These are phyloP conservation scores for Antigone vipio DNA, from an alignment of 2,113 vertebrate species.

Conservation along the genomic window DNA sequence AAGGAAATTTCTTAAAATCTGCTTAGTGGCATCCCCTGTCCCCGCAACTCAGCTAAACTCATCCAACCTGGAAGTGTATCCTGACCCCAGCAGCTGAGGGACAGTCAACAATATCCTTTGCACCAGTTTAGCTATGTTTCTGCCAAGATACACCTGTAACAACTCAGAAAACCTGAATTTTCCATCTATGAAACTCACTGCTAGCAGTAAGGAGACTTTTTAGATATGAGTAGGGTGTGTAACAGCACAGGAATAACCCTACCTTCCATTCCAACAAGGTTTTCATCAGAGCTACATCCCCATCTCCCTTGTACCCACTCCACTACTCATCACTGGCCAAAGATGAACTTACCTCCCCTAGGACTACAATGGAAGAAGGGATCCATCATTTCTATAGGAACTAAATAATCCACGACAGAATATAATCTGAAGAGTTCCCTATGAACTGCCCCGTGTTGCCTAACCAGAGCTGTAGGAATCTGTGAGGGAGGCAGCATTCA, in stretches of 20 bases:
- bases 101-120: background rate
- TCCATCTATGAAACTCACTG: background rate
- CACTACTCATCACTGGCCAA: background rate
- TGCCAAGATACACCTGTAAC: background rate
- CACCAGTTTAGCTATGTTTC: background rate
- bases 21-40: background rate
- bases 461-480: background rate
- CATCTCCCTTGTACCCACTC: background rate
- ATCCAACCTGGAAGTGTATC: background rate
- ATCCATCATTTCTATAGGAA: background rate
- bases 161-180: background rate
- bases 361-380: background rate
- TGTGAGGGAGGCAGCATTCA: background rate
- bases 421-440: background rate
- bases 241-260: background rate
- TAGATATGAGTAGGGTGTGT: background rate
- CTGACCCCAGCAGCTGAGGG: background rate
- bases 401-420: background rate
- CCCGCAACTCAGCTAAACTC: background rate
- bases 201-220: background rate
- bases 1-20: background rate
- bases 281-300: background rate
- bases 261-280: background rate
- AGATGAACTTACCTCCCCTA: background rate
- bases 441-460: background rate